These are phyloP conservation scores for Autographa pulchrina DNA, from an alignment of 2,888 invertebrate genomes.

Conservation along the genomic window DNA sequence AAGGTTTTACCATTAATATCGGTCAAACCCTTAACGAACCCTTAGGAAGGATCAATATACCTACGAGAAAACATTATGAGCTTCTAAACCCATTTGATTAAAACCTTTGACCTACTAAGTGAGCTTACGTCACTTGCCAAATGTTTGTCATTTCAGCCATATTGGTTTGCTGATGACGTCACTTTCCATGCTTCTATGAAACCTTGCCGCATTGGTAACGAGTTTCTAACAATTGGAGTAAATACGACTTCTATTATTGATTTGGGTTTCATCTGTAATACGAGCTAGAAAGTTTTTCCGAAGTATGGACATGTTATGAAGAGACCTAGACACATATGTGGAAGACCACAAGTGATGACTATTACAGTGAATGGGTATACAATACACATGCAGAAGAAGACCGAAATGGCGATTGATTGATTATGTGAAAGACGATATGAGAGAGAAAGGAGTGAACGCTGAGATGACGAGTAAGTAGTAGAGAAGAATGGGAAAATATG, in stretches of 20 bases:
- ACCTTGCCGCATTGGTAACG: constrained; percentile 2
- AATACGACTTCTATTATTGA: background rate
- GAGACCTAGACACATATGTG: no score
- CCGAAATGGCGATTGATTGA: no score
- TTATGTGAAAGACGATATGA: no score
- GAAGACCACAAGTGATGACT: no score
- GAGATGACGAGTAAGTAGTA: no score
- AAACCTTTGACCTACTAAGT: constrained; percentile 8
- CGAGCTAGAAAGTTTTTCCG: no score
- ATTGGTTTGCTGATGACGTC: constrained; percentile 7
- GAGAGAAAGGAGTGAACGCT: no score
- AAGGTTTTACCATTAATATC: no score
- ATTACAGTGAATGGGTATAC: no score
- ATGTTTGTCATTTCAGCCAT: constrained; percentile 25
- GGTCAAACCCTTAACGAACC: background rate
- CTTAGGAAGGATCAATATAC: background rate
- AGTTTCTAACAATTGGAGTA: background rate
- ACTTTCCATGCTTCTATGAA: constrained; percentile 7
- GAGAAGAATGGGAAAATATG: no score
- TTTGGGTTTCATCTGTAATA: background rate
- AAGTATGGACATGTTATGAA: no score
- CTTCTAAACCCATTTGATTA: constrained; percentile 1
- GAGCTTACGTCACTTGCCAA: constrained; percentile 11
- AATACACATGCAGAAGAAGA: no score
- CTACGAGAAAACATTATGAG: background rate